Percentiles rank a stretch among this genome's conserved stretches.
These are phyloP conservation scores for Thecophora atra DNA, from an alignment of 2,888 invertebrate genomes.

Conservation along the genomic window DNA sequence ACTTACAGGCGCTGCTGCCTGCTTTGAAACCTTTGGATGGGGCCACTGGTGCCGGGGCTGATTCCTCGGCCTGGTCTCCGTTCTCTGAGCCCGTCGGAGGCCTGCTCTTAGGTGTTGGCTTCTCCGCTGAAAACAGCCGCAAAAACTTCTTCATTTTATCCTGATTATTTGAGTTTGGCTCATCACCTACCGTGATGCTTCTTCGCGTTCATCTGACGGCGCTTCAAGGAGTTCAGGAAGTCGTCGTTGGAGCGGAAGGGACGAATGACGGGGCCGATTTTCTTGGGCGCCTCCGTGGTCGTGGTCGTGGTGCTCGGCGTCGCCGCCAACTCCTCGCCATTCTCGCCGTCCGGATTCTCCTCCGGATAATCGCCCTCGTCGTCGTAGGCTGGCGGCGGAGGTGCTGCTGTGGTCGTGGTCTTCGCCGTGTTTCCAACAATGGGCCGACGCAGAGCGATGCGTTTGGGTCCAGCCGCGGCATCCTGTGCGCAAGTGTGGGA, in stretches of 20 bases:
- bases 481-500: constrained; percentile 54
- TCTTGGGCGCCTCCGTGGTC: constrained; percentile 75
- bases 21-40: constrained; percentile 56
- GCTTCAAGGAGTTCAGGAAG: constrained; percentile 76
- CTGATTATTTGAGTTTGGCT: neutral
- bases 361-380: constrained; percentile 69
- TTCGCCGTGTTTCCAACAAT: constrained; percentile 55
- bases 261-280: constrained; percentile 73
- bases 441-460: constrained; percentile 57
- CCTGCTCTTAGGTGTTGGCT: constrained; percentile 54
- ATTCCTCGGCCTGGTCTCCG: constrained; percentile 53
- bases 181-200: constrained; percentile 66
- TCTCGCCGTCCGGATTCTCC: constrained; percentile 66
- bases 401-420: constrained; percentile 58
- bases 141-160: constrained; percentile 1
- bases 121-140: constrained; percentile 50
- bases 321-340: constrained; percentile 60
- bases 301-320: constrained; percentile 65
- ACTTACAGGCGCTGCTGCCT: constrained; percentile 59
- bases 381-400: constrained; percentile 54
- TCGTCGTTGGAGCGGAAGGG: constrained; percentile 84
- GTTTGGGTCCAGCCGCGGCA: constrained; percentile 48
- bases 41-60: constrained; percentile 52
- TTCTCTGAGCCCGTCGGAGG: constrained; percentile 50
- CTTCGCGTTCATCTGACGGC: constrained; percentile 76